A percentile compares a stretch with the other conserved stretches of the same genome.
Conservation (phyloP, 2,888 invertebrate genomes). For the Eupithecia subfuscata region DNA sequence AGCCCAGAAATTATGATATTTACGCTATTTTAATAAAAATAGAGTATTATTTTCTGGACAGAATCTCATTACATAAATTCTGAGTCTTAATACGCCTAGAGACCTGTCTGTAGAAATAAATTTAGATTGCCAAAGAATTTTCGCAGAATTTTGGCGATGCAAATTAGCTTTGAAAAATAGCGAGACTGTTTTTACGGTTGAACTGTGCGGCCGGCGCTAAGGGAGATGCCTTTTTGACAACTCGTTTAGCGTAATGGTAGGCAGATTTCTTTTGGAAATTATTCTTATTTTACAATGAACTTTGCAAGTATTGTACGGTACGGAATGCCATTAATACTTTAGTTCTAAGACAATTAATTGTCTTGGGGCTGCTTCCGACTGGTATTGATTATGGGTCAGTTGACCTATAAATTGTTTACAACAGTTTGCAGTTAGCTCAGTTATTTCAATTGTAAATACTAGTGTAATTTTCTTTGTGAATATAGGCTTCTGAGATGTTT, state of each 20-base stretch:
- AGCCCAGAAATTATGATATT: slow-evolving; percentile 14
- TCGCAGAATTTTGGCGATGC: slow-evolving; percentile 39
- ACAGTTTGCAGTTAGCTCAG: too few relatives aligned
- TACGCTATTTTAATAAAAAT: slow-evolving; percentile 29
- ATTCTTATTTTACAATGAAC: neutral
- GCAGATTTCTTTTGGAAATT: neutral
- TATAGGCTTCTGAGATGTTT: too few relatives aligned
- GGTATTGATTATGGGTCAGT: too few relatives aligned
- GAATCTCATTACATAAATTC: slow-evolving; percentile 39
- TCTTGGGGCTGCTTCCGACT: too few relatives aligned
- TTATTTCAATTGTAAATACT: too few relatives aligned
- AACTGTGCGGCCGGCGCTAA: slow-evolving; percentile 33
- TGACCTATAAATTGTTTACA: too few relatives aligned
- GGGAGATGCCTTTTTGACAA: slow-evolving; percentile 40
- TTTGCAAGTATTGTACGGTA: neutral
- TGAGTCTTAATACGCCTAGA: slow-evolving; percentile 44
- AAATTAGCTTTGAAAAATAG: slow-evolving; percentile 40
- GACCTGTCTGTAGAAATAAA: slow-evolving; percentile 44
- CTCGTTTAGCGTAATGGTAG: slow-evolving; percentile 16
- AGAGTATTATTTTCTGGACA: slow-evolving; percentile 22
- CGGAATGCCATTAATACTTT: neutral
- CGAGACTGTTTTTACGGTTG: slow-evolving; percentile 37
- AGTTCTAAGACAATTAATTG: neutral
- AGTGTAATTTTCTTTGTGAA: too few relatives aligned
- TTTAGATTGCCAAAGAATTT: slow-evolving; percentile 43